Percentiles rank a stretch among this genome's conserved stretches.
Evolutionary conservation across 1,140 invertebrate species (phyloP).

Genomic region (Manduca sexta): DNA sequence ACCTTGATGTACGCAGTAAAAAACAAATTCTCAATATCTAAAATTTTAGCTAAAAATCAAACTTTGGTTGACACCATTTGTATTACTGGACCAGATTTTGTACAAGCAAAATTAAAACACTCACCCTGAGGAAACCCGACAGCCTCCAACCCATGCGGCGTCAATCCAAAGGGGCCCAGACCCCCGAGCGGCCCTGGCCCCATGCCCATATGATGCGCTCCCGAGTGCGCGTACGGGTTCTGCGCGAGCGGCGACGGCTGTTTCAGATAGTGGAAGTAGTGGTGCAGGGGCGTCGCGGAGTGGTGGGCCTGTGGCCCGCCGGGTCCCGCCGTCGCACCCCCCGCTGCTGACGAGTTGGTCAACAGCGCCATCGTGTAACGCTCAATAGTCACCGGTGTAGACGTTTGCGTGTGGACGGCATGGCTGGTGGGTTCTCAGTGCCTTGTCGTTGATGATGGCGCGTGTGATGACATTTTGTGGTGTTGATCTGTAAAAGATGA

Average conservation of each 20-base stretch:
- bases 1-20: no score
- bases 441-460: constrained; percentile 1
- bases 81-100: no score
- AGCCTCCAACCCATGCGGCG: constrained; percentile 65
- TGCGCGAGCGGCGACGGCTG: constrained; percentile 61
- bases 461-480: constrained; percentile 19
- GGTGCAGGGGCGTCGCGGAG: constrained; percentile 61
- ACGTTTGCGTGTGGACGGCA: constrained; percentile 37
- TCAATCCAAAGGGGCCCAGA: constrained; percentile 63
- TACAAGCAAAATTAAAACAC: constrained; percentile 20
- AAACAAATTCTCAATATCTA: no score
- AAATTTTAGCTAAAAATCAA: no score
- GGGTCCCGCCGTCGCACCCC: constrained; percentile 42
- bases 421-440: constrained; percentile 14
- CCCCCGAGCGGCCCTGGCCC: constrained; percentile 58
- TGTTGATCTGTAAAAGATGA: constrained; percentile 27
- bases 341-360: constrained; percentile 51
- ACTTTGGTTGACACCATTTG: no score
- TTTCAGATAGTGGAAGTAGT: constrained; percentile 70
- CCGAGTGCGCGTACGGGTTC: constrained; percentile 61
- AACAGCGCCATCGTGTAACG: constrained; percentile 51
- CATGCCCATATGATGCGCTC: constrained; percentile 67
- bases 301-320: constrained; percentile 54
- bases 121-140: constrained; percentile 72
- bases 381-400: constrained; percentile 42